Base-by-base conservation (phyloP, 1,140 invertebrate genomes). In the Caenorhabditis remanei region DNA sequence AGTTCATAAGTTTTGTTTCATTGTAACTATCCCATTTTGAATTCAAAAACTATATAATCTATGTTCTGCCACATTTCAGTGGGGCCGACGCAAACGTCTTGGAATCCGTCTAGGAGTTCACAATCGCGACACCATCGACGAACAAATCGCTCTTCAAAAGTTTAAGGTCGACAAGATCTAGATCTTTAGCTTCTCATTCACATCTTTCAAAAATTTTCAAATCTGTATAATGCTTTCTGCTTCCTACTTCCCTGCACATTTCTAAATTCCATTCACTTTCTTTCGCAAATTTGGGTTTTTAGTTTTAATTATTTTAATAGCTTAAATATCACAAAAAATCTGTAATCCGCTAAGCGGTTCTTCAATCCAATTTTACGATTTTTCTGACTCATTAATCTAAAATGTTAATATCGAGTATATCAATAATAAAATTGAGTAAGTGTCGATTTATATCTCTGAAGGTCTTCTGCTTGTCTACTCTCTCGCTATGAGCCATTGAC, bases 21-120 rank as follows among this genome's bases (percentile, higher is more conserved):
- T 32, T 32, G 32, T 32, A 32, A 32, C 32, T 32, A 32, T 32
- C 32, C 2, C 32, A 32, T 32, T 32, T 32, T 32, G 32, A 32
- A 32, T 32, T 53, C 50, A 53, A 53, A 53, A 53, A 11, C 50
- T 53, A 11, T 14, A 21, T 63, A 32, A 63, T 58, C 50, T 53
- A 53, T 53, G 9, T 58, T n/a, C n/a, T 19, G 19, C 7, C 11
- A 53, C 16, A 3, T 63, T 63, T 63, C 61, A 63, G 61, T 63
- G 61, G 61, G 61, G 61, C 24, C 61, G 61, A 5, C 61, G 61
- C 6, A 63, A 63, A 21, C 61, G 61, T 32, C 61, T 63, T 13
- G 61, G 61, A 63, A 32, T 63, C 24, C 61, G 61, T 32, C 61
- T 63, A 11, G 61, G 61, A 63, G 61, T 63, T 14, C 61, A 63